Base-by-base conservation (phyloP, 2,888 invertebrate genomes). In the Cistogaster globosa region DNA sequence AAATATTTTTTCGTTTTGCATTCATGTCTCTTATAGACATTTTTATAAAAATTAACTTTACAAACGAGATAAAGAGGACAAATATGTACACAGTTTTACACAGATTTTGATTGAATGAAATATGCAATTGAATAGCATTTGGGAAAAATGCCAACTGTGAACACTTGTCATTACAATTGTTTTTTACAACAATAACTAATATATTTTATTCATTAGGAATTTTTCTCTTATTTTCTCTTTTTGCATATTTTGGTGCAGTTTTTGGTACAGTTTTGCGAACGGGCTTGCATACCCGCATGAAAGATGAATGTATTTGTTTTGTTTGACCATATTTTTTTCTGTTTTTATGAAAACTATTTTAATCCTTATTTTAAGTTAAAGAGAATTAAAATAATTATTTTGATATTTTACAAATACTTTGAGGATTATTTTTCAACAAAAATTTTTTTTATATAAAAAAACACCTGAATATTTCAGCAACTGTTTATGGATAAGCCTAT, bases 81-180 rank as follows among this genome's bases (percentile, higher is more conserved):
- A 63, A 72, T 48, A 18, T 32, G 26, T n/a, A 5, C 14, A 63
- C 42, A 36, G 12, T 58, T 20, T 58, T 18, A 5, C 18, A 63
- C 18, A 36, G 11, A 67, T 20, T 58, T 26, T 36, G 8, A 32
- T 4, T 22, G 48, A 32, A 48, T 45, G 32, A 18, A 45, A 77
- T 48, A 11, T 58, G 16, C 18, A 26, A 26, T 26, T 26, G 26
- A 26, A 26, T 26, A 26, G 26, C 26, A 69, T 45, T 78, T 76
- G 69, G 58, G 71, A 84, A 84, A 55, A 84, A 22, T 67, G 45
- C 45, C 69, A 75, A 48, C 82, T 82, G 69, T 75, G 75, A 67
- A 75, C 82, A 82, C 78, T 85, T 85, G 72, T 82, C 69, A 45
- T 45, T 51, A 8, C 74, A 60, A 78, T 74, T 81, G 6, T 32